These are phyloP conservation scores for Podotricha telesiphe DNA, from an alignment of 2,888 invertebrate species.

Conservation along the genomic window DNA sequence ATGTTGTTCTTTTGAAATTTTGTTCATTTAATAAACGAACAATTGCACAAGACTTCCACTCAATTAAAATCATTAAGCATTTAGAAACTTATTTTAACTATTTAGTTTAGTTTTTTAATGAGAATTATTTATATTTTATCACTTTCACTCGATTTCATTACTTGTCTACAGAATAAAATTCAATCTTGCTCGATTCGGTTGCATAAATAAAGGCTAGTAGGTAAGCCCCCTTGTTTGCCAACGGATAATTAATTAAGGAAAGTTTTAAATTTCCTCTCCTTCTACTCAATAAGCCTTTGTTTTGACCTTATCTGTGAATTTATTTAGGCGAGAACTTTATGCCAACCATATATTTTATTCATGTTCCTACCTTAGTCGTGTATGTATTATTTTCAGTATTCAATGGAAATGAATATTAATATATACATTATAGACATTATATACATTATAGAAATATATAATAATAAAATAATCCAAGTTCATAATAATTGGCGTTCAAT, in stretches of 20 bases:
- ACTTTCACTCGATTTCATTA: slow-evolving; percentile 49
- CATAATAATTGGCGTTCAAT: slow-evolving; percentile 66
- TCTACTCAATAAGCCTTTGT: slow-evolving; percentile 24
- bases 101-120: slow-evolving; percentile 2
- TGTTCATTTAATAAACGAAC: background rate
- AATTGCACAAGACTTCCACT: background rate
- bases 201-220: slow-evolving; percentile 23
- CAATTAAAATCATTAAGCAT: background rate
- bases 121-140: slow-evolving; percentile 41
- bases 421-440: too few species aligned
- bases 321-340: slow-evolving; percentile 19
- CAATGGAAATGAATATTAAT: too few species aligned
- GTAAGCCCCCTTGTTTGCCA: slow-evolving; percentile 23
- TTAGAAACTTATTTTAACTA: background rate
- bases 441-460: slow-evolving; percentile 21
- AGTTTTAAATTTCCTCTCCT: slow-evolving; percentile 20
- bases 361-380: background rate
- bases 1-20: background rate
- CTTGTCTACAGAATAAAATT: slow-evolving; percentile 1
- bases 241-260: slow-evolving; percentile 28
- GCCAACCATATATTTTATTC: slow-evolving; percentile 1
- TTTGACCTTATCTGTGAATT: slow-evolving; percentile 17
- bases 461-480: slow-evolving; percentile 47
- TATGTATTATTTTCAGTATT: too few species aligned
- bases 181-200: slow-evolving; percentile 34